Base-by-base conservation (phyloP, 2,888 invertebrate species). In the Carpatolechia fugitivella region DNA sequence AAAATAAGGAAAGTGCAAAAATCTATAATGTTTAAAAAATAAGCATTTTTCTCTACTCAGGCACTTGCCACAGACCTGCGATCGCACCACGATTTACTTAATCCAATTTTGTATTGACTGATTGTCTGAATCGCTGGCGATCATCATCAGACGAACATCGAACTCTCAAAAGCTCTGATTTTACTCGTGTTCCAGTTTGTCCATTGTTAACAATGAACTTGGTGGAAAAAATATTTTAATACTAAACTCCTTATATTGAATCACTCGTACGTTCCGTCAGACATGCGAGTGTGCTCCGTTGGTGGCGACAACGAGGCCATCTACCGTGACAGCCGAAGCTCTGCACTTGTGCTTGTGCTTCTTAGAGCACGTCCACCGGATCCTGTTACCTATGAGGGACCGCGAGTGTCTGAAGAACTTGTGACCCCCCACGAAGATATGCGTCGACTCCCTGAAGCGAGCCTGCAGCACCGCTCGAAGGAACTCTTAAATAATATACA, bases 401-500 rank as follows among this genome's bases (percentile, higher is more conserved):
- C 88, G 68, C 0, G 88, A 89, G 59, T 89, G 88, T 30, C 88
- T 70, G 65, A 82, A 86, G 72, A 82, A 88, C 61, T 88, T 88
- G 64, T 84, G 83, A 0, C 85, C 86, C 13, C 80, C 85, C 3
- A 88, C 81, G 56, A 63, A 76, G 10, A 88, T 87, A 54, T 85
- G 83, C 0, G 82, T 87, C 0, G 80, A 72, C 54, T 83, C 83
- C 6, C 69, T 71, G 54, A 80, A 78, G 0, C 82, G 74, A 8
- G 83, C 76, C 2, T 80, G 73, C 2, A 85, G 69, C 1, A 86
- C 68, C 1, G 83, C 78, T 7, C 76, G 76, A 53, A 85, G 68
- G n/a, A 85, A 70, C 30, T 75, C 86, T 76, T 24, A 24, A 24
- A 24, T 24, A 4, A 24, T 24, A n/a, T n/a, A n/a, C n/a, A 24